Evolutionary conservation across 2,888 invertebrate species (phyloP).

Genomic region (Dugesia japonica): DNA sequence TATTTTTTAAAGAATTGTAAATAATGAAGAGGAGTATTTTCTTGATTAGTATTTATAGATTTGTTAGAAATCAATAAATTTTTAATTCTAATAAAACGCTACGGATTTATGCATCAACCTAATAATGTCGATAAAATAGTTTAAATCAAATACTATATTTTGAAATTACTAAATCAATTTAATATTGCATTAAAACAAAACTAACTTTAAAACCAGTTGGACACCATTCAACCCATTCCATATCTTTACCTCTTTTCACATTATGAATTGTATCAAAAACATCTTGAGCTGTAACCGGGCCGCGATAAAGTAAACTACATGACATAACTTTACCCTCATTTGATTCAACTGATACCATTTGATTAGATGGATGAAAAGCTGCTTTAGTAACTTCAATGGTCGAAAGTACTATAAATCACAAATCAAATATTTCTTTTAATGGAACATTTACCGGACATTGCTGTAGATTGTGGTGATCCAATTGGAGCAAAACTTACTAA

Average conservation of each 20-base stretch:
- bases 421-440: too few relatives aligned
- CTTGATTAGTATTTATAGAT: too few relatives aligned
- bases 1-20: too few relatives aligned
- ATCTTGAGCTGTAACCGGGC: neutral
- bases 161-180: too few relatives aligned
- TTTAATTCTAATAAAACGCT: too few relatives aligned
- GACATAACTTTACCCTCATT: constrained; percentile 21
- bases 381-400: neutral
- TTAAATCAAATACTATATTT: too few relatives aligned
- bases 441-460: too few relatives aligned
- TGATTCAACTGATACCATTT: constrained; percentile 17
- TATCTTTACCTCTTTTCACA: neutral
- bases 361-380: neutral
- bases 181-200: too few relatives aligned
- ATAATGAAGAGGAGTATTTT: too few relatives aligned
- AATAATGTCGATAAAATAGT: too few relatives aligned
- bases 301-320: constrained; percentile 21
- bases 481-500: constrained; percentile 29
- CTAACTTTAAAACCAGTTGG: constrained; percentile 29
- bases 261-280: neutral
- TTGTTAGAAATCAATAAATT: too few relatives aligned
- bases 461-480: neutral
- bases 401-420: neutral
- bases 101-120: too few relatives aligned
- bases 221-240: constrained; percentile 29